Conservation (phyloP, 1,140 invertebrate species). For the Trissolcus basalis region DNA sequence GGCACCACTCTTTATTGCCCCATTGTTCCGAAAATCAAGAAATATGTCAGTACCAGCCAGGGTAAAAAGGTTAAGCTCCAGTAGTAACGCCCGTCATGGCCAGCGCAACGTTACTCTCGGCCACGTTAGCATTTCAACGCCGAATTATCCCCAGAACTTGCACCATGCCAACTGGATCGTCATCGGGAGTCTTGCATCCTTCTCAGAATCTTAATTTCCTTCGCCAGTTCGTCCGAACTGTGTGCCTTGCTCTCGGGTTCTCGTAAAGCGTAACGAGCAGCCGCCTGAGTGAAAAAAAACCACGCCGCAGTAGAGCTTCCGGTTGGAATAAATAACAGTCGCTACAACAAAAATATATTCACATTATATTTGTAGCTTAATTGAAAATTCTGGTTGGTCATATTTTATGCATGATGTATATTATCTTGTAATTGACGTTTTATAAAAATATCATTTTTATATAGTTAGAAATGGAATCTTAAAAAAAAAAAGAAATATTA, state of each 20-base stretch:
- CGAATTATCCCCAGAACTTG: constrained; percentile 64
- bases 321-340: constrained; percentile 38
- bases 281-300: constrained; percentile 9
- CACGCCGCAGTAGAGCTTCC: constrained; percentile 12
- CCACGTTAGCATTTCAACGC: constrained; percentile 64
- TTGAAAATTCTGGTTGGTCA: no score
- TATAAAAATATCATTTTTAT: no score
- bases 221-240: constrained; percentile 36
- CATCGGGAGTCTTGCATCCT: constrained; percentile 52
- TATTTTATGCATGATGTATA: no score
- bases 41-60: constrained; percentile 73
- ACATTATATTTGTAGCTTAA: no score
- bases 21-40: constrained; percentile 75
- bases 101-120: constrained; percentile 68
- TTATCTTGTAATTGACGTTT: no score
- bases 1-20: constrained; percentile 67
- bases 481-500: no score
- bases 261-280: constrained; percentile 33
- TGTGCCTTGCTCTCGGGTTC: background rate
- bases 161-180: constrained; percentile 52
- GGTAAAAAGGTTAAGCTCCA: constrained; percentile 69
- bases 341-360: constrained; percentile 5
- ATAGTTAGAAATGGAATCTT: no score
- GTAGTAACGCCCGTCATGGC: constrained; percentile 67
- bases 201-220: constrained; percentile 68